Base-by-base conservation (phyloP, 2,797 vertebrate species). In the Enteromius trimaculatus region DNA sequence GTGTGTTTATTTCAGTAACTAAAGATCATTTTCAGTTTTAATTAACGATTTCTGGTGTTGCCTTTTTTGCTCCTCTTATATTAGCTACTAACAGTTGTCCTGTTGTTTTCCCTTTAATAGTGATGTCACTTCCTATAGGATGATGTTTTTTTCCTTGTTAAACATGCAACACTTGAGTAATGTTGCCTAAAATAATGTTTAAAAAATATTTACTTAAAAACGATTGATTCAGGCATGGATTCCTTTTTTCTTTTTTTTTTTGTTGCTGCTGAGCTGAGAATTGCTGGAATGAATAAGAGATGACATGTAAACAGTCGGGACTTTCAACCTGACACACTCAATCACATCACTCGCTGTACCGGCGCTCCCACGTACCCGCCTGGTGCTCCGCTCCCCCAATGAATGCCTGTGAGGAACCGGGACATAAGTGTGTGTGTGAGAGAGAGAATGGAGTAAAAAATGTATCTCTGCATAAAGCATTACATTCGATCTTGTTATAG, bases 301-400 rank as follows among this genome's bases (percentile, higher is more conserved):
- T 91, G 92, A 96, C 91, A 91, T 92, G 91, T 96, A 96, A 96
- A 95, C 89, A 92, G 94, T 94, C 92, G 89, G 93, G 92, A 91
- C 91, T 92, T 92, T 94, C 92, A 89, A 88, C 88, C 93, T 95
- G 95, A 94, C 95, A 93, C 88, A 89, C 89, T 89, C 86, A 92
- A 96, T 97, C 93, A 94, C 88, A 93, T 96, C 95, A 92, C 70
- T 86, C 65, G 81, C 91, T 85, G 88, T 80, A 85, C 87, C 75
- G 21, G 69, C 70, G 88, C 47, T 64, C 64, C 86, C 90, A 84
- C 85, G 83, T 86, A 78, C 69, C 37, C 66, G 79, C 66, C 51
- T 80, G 78, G 79, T 70, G 65, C 49, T 34, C 70, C 2, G 70
- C 60, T 81, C n/a, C 55, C 19, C 55, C 68, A 58, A 47, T 47